Evolutionary conservation across 2,888 invertebrate species (phyloP), one percentile per base, ranked within the genome.

Genomic region (Pelosia muscerda): DNA sequence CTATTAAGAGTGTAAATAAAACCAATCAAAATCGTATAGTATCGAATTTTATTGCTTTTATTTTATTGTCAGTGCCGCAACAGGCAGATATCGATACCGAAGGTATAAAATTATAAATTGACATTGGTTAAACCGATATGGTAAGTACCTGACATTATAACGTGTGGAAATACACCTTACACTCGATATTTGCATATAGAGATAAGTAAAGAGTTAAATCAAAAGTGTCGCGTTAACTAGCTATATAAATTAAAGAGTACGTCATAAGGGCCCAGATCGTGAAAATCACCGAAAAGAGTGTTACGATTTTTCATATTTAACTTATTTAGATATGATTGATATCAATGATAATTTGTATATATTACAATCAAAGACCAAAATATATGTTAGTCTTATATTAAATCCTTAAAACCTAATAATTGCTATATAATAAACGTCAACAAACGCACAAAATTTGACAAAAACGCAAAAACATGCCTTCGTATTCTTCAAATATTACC

Each of bases 101-200:
- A 63, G 65, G 70, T 66, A 78, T 79, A 75, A 66, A 77, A 73
- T 70, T 66, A 78, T 79, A 75, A 66, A 77, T 75, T 77, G 67
- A 67, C 61, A 63, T 72, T 67, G 60, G 38, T 68, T 59, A 65
- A 54, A 56, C 25, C 15, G 38, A 72, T 69, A 65, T 67, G 63
- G 60, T 66, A 77, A 72, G n/a, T 55, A 64, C 69, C 56, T 77
- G 55, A 69, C 65, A 68, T 77, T 49, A 54, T 25, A 71, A 78
- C 68, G 63, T 61, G 71, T 70, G 71, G 62, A 63, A 71, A 75
- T 70, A 71, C 73, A 61, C 68, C 68, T 64, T 15, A 8, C 2
- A 15, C 26, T 38, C 9, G 22, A 23, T 11, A 58, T 53, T 42
- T 64, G 64, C 28, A 57, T 56, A 26, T 26, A 11, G 15, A 53